Base-by-base conservation (phyloP, 2,888 invertebrate species). In the Heliconius ismenius region DNA sequence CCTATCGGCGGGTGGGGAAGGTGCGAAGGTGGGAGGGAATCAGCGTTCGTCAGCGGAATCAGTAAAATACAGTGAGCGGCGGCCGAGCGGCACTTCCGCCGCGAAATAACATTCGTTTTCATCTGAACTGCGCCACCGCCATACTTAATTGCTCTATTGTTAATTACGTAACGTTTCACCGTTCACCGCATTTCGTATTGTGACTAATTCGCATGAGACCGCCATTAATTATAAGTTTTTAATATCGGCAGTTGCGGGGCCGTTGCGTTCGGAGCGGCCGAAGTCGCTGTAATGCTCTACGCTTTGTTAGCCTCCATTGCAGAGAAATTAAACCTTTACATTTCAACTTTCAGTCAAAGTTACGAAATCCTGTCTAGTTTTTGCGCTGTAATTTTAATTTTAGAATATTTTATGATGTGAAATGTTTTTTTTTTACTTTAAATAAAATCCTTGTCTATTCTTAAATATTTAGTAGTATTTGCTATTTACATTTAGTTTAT, bases 61-160 rank as follows among this genome's bases (percentile, higher is more conserved):
- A 91, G 87, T 84, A 86, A 88, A 91, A 90, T 88, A 89, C 90
- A 92, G 91, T 92, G 92, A 91, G 88, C 86, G 84, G 81, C 86
- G 85, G 79, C 83, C 84, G 85, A 86, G 89, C 89, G 88, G 86
- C 90, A 89, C 90, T 81, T 80, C 81, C 82, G 82, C 86, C 87
- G 86, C 88, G 86, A 86, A 89, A 89, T 89, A 86, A 86, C 88
- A 90, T 90, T 90, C 89, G 92, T 91, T 87, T 92, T 88, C 88
- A 86, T 82, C 86, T 85, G 86, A 83, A 86, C 88, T 89, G 88
- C 90, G 88, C 85, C 86, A 86, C 84, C 86, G 81, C 87, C 85
- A 86, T 90, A 90, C 90, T 93, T 93, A 94, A 93, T 94, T 94
- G 92, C 91, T 91, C 92, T 91, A 93, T 94, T 94, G 93, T 93